phyloP scores from a whole-genome alignment of 2,888 invertebrate species.

The Eueremaeus valkanovi region DNA sequence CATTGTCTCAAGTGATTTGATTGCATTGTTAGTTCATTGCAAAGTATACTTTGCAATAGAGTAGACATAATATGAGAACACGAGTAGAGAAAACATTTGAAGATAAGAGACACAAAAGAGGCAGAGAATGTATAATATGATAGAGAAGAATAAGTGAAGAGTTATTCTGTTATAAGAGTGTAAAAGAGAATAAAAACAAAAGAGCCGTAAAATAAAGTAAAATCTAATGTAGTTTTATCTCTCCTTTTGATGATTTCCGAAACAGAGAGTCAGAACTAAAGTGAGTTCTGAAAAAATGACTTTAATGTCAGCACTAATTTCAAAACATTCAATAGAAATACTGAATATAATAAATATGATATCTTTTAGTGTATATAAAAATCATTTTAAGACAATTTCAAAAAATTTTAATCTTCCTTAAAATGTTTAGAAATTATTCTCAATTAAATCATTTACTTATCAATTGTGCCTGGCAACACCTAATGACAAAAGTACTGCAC shows the following conservation, averaged over 20 bases:
- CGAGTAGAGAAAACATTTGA: neutral
- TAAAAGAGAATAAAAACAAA: neutral
- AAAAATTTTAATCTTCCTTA: too few relatives aligned
- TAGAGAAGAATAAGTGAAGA: neutral
- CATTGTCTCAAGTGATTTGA: slow-evolving; percentile 23
- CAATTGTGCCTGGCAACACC: too few relatives aligned
- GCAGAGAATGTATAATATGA: neutral
- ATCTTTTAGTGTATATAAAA: too few relatives aligned
- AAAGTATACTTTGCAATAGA: neutral
- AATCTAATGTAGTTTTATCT: neutral
- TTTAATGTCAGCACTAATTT: too few relatives aligned
- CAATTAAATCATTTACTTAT: too few relatives aligned
- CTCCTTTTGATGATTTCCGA: slow-evolving; percentile 13
- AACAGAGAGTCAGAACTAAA: too few relatives aligned
- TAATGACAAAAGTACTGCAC: too few relatives aligned
- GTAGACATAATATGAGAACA: neutral
- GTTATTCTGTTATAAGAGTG: neutral
- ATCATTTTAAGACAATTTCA: too few relatives aligned
- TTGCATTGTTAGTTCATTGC: neutral
- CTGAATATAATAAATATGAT: too few relatives aligned
- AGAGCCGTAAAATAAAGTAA: neutral
- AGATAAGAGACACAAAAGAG: neutral
- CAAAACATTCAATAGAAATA: too few relatives aligned
- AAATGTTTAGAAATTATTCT: too few relatives aligned
- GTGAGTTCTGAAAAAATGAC: too few relatives aligned